Conservation (phyloP, 1,140 invertebrate species). For the Chelonus insularis region DNA sequence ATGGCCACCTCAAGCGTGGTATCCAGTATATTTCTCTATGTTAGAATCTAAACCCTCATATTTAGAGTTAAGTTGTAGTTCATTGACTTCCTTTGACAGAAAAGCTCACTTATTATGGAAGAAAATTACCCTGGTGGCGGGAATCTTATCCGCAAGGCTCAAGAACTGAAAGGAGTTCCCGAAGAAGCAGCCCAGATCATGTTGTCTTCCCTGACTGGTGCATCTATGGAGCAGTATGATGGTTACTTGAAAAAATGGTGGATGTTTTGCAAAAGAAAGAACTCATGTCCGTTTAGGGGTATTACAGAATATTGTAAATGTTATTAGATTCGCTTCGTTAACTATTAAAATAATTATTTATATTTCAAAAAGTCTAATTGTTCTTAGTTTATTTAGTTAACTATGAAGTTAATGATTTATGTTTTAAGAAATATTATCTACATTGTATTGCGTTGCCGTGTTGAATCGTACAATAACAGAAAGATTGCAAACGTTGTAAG, state of each 20-base stretch:
- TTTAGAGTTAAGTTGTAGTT: constrained; percentile 13
- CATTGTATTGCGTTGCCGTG: no score
- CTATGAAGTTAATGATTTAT: no score
- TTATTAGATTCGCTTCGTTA: no score
- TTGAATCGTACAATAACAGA: no score
- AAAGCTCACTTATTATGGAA: constrained; percentile 22
- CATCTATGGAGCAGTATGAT: constrained; percentile 23
- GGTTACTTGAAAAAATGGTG: background rate
- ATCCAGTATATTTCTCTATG: constrained; percentile 22
- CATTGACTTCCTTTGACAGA: constrained; percentile 22
- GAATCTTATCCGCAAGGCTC: constrained; percentile 24
- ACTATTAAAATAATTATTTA: no score
- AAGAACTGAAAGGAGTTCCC: constrained; percentile 1
- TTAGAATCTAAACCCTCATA: constrained; percentile 11
- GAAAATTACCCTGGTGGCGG: constrained; percentile 26
- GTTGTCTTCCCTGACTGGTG: constrained; percentile 20
- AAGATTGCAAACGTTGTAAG: no score
- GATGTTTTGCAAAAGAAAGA: no score
- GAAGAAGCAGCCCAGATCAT: constrained; percentile 14
- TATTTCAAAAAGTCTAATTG: no score
- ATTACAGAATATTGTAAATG: no score
- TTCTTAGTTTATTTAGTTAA: no score
- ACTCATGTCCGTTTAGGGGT: no score
- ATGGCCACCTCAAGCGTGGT: constrained; percentile 27
- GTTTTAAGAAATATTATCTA: no score